Conservation (phyloP, 2,113 vertebrate genomes). For the Cryptomyrus ogoouensis region DNA sequence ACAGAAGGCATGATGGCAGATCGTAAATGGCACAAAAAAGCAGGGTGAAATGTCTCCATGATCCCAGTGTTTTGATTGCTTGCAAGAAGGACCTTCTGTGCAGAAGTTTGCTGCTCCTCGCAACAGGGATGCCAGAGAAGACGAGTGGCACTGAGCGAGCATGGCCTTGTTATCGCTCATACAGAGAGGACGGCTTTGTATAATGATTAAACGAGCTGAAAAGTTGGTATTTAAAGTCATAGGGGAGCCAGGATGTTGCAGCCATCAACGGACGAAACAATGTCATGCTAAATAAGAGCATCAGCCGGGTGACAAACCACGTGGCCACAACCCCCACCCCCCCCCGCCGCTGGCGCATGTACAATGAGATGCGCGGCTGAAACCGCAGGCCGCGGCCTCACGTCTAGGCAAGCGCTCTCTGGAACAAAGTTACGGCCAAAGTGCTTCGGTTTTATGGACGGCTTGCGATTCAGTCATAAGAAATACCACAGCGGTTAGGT, state of each 20-base stretch:
- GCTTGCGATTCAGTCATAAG: background rate
- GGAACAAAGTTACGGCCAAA: background rate
- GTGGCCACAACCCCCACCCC: too few relatives aligned
- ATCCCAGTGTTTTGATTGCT: background rate
- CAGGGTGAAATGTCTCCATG: background rate
- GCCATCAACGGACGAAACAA: background rate
- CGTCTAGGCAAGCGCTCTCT: background rate
- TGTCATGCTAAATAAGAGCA: background rate
- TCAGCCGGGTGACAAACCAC: background rate
- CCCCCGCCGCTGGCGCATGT: background rate
- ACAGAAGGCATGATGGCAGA: background rate
- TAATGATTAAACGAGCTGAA: background rate
- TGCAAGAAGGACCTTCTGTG: background rate
- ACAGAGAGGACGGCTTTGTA: background rate
- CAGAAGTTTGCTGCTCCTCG: background rate
- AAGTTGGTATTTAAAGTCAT: background rate
- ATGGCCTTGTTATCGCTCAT: background rate
- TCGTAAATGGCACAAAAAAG: background rate
- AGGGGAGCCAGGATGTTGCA: background rate
- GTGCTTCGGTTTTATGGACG: background rate
- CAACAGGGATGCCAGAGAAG: background rate
- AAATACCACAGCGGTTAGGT: background rate
- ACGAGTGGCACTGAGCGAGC: background rate
- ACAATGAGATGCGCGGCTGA: background rate
- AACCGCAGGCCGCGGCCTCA: background rate